phyloP scores from a whole-genome alignment of 2,113 vertebrate genomes.

The Pteropus alecto region DNA sequence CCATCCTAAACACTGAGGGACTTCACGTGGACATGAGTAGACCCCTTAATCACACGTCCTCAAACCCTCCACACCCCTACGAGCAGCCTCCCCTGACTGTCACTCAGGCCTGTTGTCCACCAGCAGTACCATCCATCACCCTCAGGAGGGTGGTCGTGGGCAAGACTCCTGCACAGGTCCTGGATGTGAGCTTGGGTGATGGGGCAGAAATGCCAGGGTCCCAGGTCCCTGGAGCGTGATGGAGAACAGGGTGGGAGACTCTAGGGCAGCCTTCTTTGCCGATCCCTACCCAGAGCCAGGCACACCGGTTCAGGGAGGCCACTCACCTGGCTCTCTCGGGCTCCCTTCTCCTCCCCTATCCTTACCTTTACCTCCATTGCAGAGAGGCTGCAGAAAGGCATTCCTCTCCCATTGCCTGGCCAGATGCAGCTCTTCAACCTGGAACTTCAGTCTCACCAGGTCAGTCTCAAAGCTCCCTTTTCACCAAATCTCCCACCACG shows the following conservation, averaged over 20 bases:
- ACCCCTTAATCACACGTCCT: background rate
- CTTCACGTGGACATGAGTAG: background rate
- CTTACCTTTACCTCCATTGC: background rate
- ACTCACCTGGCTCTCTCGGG: too few species aligned
- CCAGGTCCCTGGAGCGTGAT: background rate
- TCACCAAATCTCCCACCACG: background rate
- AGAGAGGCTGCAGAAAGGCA: slow-evolving; percentile 51
- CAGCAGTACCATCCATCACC: fast-evolving
- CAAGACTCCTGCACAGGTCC: background rate
- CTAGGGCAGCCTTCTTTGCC: background rate
- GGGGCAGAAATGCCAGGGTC: background rate
- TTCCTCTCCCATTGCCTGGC: slow-evolving; percentile 38
- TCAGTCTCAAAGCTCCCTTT: slow-evolving; percentile 2
- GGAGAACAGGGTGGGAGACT: too few species aligned
- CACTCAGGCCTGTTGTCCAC: background rate
- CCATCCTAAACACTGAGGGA: background rate
- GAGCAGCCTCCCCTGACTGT: too few species aligned
- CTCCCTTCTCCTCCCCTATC: too few species aligned
- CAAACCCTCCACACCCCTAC: fast-evolving
- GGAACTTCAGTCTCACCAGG: slow-evolving; percentile 44
- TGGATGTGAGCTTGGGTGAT: background rate
- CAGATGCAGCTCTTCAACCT: background rate
- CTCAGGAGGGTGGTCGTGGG: background rate
- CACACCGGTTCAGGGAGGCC: background rate
- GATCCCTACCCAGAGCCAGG: too few species aligned